Percentiles rank a stretch among this genome's conserved stretches.
Conservation (phyloP, 2,797 vertebrate genomes). For the Epinephelus coioides region DNA sequence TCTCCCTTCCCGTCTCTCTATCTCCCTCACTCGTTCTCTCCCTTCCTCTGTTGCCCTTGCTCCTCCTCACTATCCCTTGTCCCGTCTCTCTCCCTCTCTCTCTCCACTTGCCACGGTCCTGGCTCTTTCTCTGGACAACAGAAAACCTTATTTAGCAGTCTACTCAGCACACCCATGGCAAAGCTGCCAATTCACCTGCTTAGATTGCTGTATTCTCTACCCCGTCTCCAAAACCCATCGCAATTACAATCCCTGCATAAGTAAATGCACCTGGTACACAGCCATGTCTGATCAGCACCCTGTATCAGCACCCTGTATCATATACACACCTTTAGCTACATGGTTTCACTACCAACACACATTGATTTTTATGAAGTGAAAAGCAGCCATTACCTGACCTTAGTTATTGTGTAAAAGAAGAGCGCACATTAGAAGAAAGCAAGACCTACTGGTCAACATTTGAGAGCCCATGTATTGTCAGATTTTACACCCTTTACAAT, state of each 20-base stretch:
- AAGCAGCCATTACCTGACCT: slow-evolving; percentile 41
- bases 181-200: slow-evolving; percentile 82
- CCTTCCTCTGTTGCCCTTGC: slow-evolving; percentile 18
- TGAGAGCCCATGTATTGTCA: slow-evolving; percentile 31
- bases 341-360: slow-evolving; percentile 38
- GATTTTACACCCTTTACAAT: slow-evolving; percentile 32
- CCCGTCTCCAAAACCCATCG: slow-evolving; percentile 66
- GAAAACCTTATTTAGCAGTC: slow-evolving; percentile 81
- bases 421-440: slow-evolving; percentile 24
- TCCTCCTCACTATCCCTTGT: not conserved
- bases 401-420: slow-evolving; percentile 35
- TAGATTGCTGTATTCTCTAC: slow-evolving; percentile 73
- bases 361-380: slow-evolving; percentile 34
- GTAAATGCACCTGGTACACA: slow-evolving; percentile 65
- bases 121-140: slow-evolving; percentile 74
- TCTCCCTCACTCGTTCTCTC: slow-evolving; percentile 37
- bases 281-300: slow-evolving; percentile 54
- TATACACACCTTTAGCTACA: slow-evolving; percentile 38
- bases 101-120: slow-evolving; percentile 41
- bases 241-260: slow-evolving; percentile 77
- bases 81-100: slow-evolving; percentile 5
- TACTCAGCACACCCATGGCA: slow-evolving; percentile 68
- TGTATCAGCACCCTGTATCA: slow-evolving; percentile 46
- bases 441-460: slow-evolving; percentile 32
- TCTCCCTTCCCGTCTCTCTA: slow-evolving; percentile 24